Conservation (phyloP, 2,888 invertebrate species). For the Pterobdella sp. region DNA sequence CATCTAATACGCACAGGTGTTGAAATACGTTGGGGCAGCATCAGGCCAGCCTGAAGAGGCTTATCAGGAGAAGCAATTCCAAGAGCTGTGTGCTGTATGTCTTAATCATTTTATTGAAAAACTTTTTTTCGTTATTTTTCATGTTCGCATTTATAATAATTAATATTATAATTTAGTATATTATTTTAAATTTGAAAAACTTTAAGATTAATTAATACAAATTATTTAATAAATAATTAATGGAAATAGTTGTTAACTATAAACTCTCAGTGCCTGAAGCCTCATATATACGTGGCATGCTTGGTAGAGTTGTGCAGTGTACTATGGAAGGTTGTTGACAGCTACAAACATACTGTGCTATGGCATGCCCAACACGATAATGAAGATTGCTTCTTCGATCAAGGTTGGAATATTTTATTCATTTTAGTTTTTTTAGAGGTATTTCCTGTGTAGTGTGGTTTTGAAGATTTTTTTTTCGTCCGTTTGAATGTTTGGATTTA, state of each 20-base stretch:
- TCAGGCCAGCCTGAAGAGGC: slow-evolving; percentile 42
- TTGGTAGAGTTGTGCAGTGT: slow-evolving; percentile 77
- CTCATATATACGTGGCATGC: slow-evolving; percentile 65
- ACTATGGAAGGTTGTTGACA: slow-evolving; percentile 70
- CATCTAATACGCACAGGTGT: slow-evolving; percentile 51
- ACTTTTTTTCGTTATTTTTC: no score
- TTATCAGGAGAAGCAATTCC: slow-evolving; percentile 64
- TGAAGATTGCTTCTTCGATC: slow-evolving; percentile 23
- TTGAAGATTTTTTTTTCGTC: no score
- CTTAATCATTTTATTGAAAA: no score
- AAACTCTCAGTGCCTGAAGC: slow-evolving; percentile 49
- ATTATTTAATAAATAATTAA: neutral
- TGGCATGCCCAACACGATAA: slow-evolving; percentile 63
- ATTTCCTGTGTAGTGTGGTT: no score
- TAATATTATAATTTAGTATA: no score
- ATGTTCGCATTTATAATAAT: neutral
- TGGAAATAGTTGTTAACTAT: neutral
- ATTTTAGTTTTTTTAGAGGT: no score
- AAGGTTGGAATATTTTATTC: neutral
- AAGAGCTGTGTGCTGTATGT: slow-evolving; percentile 62
- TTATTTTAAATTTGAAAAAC: neutral
- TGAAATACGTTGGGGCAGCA: slow-evolving; percentile 50
- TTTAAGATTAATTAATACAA: neutral
- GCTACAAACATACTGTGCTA: slow-evolving; percentile 67
- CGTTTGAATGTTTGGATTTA: no score